phyloP scores from a whole-genome alignment of 2,797 vertebrate species.

The Chaunax sp. region DNA sequence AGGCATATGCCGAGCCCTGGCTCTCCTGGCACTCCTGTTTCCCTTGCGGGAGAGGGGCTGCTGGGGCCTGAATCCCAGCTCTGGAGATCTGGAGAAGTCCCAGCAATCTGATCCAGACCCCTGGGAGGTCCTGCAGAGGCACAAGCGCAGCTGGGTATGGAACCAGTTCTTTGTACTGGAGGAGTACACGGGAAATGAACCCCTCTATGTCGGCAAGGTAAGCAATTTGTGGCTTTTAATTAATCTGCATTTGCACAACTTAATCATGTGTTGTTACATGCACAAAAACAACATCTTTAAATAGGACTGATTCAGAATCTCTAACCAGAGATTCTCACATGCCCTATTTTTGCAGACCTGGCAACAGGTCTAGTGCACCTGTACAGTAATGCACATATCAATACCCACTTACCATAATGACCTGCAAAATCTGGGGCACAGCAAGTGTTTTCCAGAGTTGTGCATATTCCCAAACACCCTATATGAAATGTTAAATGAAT shows the following conservation, averaged over 20 bases:
- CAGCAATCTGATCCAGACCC: constrained; percentile 71
- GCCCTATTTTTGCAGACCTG: constrained; percentile 19
- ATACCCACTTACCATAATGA: constrained; percentile 59
- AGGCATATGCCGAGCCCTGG: constrained; percentile 74
- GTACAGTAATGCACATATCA: constrained; percentile 55
- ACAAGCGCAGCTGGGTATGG: constrained; percentile 99
- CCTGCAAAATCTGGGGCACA: constrained; percentile 66
- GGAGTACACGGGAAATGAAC: constrained; percentile 96
- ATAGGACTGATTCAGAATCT: background rate
- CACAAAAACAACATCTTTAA: constrained; percentile 1
- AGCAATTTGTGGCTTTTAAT: constrained; percentile 61
- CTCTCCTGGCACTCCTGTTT: constrained; percentile 87
- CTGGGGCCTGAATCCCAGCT: constrained; percentile 69
- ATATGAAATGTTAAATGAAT: constrained; percentile 58
- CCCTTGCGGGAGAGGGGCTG: constrained; percentile 87
- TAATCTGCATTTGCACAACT: constrained; percentile 17
- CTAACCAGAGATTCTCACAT: constrained; percentile 1
- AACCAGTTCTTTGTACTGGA: constrained; percentile 99
- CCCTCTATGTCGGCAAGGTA: constrained; percentile 98
- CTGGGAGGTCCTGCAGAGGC: constrained; percentile 83
- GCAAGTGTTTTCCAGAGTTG: constrained; percentile 42
- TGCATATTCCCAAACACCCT: constrained; percentile 49
- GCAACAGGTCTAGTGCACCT: constrained; percentile 28
- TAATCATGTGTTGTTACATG: constrained; percentile 2
- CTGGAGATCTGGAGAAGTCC: constrained; percentile 70